Evolutionary conservation across 2,113 vertebrate genomes (phyloP).

Genomic region (Furnarius figulus): DNA sequence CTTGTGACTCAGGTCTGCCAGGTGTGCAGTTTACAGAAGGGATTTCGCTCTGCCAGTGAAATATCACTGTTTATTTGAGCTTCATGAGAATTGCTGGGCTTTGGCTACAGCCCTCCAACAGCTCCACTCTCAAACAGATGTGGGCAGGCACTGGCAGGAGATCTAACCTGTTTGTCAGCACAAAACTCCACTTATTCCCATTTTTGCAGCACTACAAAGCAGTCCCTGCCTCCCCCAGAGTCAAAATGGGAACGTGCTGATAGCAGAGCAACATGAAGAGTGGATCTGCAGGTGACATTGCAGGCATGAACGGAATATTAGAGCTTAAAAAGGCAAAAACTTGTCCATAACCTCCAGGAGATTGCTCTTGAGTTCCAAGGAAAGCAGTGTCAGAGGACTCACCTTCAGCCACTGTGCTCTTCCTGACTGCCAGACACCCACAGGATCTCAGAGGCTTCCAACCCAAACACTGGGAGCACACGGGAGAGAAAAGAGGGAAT

Average conservation of each 20-base stretch:
- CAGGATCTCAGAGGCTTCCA: background rate
- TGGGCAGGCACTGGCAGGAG: background rate
- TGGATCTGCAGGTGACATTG: background rate
- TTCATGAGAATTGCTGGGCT: background rate
- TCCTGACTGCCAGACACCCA: background rate
- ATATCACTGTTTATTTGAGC: background rate
- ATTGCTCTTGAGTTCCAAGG: background rate
- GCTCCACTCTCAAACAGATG: background rate
- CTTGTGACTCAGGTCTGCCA: background rate
- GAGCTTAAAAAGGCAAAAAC: background rate
- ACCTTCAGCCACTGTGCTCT: background rate
- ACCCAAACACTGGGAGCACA: background rate
- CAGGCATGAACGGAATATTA: background rate
- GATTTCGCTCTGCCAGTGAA: background rate
- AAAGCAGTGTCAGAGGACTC: background rate
- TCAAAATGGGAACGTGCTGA: fast-evolving
- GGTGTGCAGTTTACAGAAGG: background rate
- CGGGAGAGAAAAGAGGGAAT: background rate
- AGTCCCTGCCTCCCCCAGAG: background rate
- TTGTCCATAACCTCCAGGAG: background rate
- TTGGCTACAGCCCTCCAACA: background rate
- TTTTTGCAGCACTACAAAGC: background rate
- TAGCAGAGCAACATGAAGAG: background rate
- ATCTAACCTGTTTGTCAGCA: background rate
- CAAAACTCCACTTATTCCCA: background rate